Evolutionary conservation across 2,888 invertebrate species (phyloP).

Genomic region (Pyrgus malvae): DNA sequence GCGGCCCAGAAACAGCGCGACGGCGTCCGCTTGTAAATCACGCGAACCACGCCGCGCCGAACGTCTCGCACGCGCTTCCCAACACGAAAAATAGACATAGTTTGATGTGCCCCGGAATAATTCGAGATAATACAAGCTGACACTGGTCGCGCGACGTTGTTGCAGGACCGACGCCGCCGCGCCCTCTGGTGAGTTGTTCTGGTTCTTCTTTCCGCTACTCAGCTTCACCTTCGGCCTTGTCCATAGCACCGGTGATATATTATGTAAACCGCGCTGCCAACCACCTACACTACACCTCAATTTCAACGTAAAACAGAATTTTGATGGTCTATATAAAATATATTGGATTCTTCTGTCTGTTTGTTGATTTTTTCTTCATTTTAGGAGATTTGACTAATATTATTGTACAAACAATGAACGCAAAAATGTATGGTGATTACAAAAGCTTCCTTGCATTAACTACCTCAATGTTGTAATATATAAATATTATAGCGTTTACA

Average conservation of each 20-base stretch:
- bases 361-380: background rate
- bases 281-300: conserved; percentile 58
- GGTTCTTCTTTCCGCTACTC: background rate
- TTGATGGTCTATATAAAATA: conserved; percentile 1
- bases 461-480: too few species aligned
- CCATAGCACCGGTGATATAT: conserved; percentile 59
- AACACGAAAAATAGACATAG: conserved; percentile 76
- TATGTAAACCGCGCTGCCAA: conserved; percentile 51
- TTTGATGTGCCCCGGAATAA: conserved; percentile 70
- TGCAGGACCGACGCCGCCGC: conserved; percentile 54
- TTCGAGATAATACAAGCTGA: conserved; percentile 65
- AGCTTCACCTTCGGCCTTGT: conserved; percentile 40
- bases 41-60: conserved; percentile 60
- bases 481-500: too few species aligned
- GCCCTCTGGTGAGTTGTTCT: conserved; percentile 68
- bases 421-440: too few species aligned
- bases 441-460: too few species aligned
- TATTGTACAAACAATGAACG: too few species aligned
- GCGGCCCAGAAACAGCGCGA: conserved; percentile 69
- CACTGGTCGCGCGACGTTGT: conserved; percentile 59
- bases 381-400: background rate
- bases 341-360: background rate
- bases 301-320: conserved; percentile 7
- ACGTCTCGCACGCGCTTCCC: conserved; percentile 53
- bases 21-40: conserved; percentile 67